A percentile compares a stretch with the other conserved stretches of the same genome.
These are phyloP conservation scores for Suillia variegata DNA, from an alignment of 2,888 invertebrate genomes.

Conservation along the genomic window DNA sequence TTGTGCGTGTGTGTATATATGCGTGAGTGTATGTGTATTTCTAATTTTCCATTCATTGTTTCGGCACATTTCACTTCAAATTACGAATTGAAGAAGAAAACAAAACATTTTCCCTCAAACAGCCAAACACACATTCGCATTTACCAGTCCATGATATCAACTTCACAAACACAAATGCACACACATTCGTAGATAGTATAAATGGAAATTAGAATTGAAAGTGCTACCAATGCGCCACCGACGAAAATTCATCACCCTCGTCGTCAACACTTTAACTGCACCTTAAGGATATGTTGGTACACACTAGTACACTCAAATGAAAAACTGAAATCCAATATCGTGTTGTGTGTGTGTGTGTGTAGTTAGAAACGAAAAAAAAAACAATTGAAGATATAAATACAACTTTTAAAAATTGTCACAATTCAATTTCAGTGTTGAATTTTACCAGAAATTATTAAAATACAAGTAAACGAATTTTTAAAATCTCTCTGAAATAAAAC, in stretches of 20 bases:
- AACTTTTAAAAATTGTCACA: no score
- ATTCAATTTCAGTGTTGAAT: no score
- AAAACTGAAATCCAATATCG: no score
- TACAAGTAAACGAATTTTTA: no score
- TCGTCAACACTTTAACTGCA: no score
- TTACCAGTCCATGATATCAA: neutral
- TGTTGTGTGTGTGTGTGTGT: no score
- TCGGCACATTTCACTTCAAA: neutral
- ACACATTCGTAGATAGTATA: neutral
- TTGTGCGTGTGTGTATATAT: neutral
- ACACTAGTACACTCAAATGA: no score
- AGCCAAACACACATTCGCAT: neutral
- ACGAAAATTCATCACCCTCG: no score
- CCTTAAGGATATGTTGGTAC: neutral
- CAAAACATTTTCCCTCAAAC: neutral
- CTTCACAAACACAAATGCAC: neutral
- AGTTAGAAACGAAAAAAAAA: no score
- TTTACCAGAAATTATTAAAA: no score
- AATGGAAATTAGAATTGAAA: conserved; percentile 1
- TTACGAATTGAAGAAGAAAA: neutral
- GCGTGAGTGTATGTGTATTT: neutral
- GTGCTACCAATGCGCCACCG: neutral
- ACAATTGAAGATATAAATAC: no score
- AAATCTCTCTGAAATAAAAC: no score
- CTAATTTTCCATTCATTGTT: conserved; percentile 1